Percentiles rank a stretch among this genome's conserved stretches.
Conservation (phyloP, 2,888 invertebrate species). For the Dicranocentrus wangi region DNA sequence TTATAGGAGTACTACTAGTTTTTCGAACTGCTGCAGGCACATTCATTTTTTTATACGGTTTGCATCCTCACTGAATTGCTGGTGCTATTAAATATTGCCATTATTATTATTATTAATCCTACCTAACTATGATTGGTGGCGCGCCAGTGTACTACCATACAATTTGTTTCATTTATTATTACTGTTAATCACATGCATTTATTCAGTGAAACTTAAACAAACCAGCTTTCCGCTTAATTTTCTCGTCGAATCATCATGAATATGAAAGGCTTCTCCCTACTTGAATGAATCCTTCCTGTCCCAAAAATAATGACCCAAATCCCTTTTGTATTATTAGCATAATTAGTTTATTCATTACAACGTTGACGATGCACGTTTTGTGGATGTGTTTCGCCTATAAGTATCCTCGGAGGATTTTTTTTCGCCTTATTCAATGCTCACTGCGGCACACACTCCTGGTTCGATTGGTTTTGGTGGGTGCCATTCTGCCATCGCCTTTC, state of each 20-base stretch:
- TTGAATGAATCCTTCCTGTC: conserved; percentile 60
- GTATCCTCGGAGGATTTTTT: too few relatives aligned
- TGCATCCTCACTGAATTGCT: conserved; percentile 19
- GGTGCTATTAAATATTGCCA: conserved; percentile 39
- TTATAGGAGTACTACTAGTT: conserved; percentile 36
- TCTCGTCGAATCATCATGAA: conserved; percentile 37
- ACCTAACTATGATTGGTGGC: conserved; percentile 34
- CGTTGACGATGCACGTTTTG: too few relatives aligned
- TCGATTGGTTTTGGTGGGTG: neutral
- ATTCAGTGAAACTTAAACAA: conserved; percentile 60
- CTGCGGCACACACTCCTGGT: neutral
- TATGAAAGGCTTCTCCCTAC: conserved; percentile 46
- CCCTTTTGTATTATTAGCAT: conserved; percentile 39
- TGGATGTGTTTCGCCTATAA: too few relatives aligned
- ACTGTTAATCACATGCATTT: conserved; percentile 40
- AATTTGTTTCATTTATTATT: conserved; percentile 44
- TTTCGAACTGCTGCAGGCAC: conserved; percentile 23
- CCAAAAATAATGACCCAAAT: conserved; percentile 62
- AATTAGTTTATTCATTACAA: conserved; percentile 41
- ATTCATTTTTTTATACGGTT: neutral
- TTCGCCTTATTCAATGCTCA: neutral
- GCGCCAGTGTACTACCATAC: conserved; percentile 31
- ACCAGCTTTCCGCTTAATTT: conserved; percentile 43
- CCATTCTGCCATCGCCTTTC: too few relatives aligned
- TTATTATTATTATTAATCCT: conserved; percentile 54